These are phyloP conservation scores for Pocillopora verrucosa DNA, from an alignment of 64 coral and sea anemone species.

Conservation along the genomic window DNA sequence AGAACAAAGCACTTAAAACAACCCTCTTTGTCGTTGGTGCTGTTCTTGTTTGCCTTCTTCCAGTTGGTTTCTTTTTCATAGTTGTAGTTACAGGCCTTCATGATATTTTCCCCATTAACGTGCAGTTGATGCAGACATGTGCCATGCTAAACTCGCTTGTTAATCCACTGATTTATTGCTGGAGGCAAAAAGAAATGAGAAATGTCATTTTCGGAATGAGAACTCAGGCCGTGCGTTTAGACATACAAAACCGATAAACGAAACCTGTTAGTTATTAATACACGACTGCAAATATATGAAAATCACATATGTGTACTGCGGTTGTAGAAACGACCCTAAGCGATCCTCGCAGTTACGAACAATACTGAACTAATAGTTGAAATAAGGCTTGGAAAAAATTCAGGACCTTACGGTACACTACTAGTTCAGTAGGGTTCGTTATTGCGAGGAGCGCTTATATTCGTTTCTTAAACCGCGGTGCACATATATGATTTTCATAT, in stretches of 20 bases:
- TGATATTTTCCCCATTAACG: no score
- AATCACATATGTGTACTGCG: no score
- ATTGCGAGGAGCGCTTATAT: no score
- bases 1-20: conserved; percentile 4
- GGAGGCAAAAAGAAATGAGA: neutral
- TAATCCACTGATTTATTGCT: conserved; percentile 8
- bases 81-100: neutral
- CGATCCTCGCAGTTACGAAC: no score
- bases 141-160: neutral
- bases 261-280: no score
- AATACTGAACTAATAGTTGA: no score
- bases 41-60: neutral
- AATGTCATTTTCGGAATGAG: neutral
- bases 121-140: neutral
- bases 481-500: no score
- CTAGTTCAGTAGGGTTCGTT: no score
- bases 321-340: no score
- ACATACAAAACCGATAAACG: neutral
- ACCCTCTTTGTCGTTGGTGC: neutral
- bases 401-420: no score
- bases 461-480: no score
- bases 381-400: no score
- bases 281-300: neutral
- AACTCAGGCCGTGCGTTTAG: neutral
- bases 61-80: neutral